Conservation (phyloP, 2,797 vertebrate species). For the Cuculus canorus region DNA sequence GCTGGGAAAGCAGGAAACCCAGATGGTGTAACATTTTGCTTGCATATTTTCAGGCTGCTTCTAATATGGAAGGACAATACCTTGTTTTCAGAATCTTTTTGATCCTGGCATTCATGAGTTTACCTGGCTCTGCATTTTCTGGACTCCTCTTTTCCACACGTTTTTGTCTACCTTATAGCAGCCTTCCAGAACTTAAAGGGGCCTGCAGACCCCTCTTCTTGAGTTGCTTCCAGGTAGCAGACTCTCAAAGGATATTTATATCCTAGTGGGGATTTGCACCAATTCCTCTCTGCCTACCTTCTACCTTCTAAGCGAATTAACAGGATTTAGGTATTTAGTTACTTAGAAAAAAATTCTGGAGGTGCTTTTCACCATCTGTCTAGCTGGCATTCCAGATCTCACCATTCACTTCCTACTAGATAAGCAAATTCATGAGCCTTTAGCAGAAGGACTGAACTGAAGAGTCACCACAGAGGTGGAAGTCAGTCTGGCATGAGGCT, state of each 20-base stretch:
- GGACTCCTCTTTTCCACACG: not conserved
- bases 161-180: not conserved
- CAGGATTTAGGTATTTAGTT: constrained; percentile 40
- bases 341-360: constrained; percentile 32
- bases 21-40: not conserved
- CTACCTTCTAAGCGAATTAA: constrained; percentile 28
- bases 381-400: not conserved
- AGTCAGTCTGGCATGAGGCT: not conserved
- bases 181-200: too few relatives aligned
- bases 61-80: not conserved
- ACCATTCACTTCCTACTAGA: rapidly evolving
- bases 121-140: not conserved
- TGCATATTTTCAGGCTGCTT: not conserved
- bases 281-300: constrained; percentile 31
- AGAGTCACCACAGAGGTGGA: not conserved
- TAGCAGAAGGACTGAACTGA: not conserved
- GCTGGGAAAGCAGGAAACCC: not conserved
- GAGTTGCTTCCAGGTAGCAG: not conserved
- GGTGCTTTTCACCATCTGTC: constrained; percentile 5
- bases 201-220: not conserved
- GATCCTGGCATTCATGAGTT: not conserved
- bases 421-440: not conserved
- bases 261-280: not conserved
- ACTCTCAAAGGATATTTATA: constrained; percentile 38
- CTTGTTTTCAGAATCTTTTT: not conserved